Evolutionary conservation across 2,113 vertebrate genomes (phyloP).

Genomic region (Petrocephalus zakoni): DNA sequence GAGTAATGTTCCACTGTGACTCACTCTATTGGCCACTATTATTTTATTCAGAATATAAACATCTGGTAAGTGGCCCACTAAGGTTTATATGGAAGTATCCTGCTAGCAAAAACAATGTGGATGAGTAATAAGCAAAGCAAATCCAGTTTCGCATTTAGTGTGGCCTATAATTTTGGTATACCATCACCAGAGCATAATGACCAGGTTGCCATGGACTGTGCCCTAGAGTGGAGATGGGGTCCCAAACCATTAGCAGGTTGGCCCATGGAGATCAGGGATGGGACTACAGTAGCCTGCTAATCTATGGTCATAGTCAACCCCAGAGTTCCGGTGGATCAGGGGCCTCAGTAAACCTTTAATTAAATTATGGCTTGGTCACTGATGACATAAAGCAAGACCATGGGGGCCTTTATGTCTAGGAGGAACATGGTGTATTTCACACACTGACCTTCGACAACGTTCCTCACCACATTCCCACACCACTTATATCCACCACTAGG

Average conservation of each 20-base stretch:
- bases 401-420: background rate
- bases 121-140: too few species aligned
- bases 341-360: slow-evolving; percentile 1
- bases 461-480: background rate
- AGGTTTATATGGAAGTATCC: too few species aligned
- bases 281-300: background rate
- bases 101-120: too few species aligned
- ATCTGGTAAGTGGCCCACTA: background rate
- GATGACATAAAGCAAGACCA: background rate
- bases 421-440: background rate
- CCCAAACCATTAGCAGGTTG: background rate
- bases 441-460: background rate
- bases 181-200: background rate
- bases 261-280: background rate
- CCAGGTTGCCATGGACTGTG: background rate
- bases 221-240: background rate
- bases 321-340: background rate
- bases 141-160: background rate
- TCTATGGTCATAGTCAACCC: background rate
- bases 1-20: background rate
- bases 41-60: background rate
- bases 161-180: background rate
- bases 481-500: background rate
- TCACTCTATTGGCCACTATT: background rate
- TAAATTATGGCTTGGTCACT: slow-evolving; percentile 19